phyloP scores from a whole-genome alignment of 2,113 vertebrate genomes.

The Ptychochromis oligacanthus region DNA sequence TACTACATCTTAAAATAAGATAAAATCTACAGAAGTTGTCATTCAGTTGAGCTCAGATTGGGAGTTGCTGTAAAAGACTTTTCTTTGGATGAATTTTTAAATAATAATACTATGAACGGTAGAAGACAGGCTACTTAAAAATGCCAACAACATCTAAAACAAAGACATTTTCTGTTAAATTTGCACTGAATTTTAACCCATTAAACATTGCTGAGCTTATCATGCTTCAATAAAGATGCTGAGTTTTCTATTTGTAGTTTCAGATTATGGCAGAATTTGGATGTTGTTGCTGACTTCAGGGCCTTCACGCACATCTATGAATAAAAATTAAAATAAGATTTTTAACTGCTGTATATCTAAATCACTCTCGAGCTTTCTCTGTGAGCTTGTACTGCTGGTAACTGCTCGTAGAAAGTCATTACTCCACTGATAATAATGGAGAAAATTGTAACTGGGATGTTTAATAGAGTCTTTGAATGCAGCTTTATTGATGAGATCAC shows the following conservation, averaged over 20 bases:
- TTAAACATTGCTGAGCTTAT: not conserved
- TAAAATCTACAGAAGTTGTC: not conserved
- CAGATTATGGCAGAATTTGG: not conserved
- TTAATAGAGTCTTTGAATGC: conserved; percentile 26
- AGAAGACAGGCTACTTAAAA: not conserved
- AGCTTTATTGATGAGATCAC: conserved; percentile 38
- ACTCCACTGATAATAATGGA: not conserved
- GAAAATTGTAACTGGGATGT: conserved; percentile 9
- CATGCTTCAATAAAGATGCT: not conserved
- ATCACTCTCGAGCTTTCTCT: not conserved
- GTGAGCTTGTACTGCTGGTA: not conserved
- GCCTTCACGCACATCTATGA: not conserved
- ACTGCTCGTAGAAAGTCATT: not conserved
- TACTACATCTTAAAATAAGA: not conserved
- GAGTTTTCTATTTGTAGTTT: too few relatives aligned
- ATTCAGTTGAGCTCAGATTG: too few relatives aligned
- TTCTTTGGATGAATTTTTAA: not conserved
- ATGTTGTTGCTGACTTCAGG: not conserved
- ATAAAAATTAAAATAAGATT: not conserved
- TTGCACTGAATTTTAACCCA: too few relatives aligned
- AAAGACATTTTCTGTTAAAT: not conserved
- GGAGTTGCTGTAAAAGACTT: too few relatives aligned
- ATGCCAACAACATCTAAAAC: not conserved
- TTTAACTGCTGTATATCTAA: not conserved
- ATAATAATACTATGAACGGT: not conserved